Conservation (phyloP, 2,797 vertebrate genomes). For the Poeciliopsis gracilis region DNA sequence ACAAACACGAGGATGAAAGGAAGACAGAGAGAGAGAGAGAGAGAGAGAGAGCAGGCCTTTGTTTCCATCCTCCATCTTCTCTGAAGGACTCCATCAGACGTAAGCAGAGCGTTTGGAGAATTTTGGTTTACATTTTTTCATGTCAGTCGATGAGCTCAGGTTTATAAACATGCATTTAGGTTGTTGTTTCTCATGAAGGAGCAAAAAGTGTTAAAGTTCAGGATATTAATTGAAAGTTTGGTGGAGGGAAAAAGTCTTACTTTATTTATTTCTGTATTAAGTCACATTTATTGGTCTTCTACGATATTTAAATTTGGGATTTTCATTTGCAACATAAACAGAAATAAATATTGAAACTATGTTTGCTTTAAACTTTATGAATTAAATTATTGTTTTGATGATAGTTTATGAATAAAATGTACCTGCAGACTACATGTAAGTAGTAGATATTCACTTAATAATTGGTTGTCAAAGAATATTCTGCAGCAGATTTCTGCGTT, state of each 20-base stretch:
- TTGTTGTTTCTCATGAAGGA: not conserved
- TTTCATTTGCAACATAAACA: not conserved
- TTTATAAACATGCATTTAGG: not conserved
- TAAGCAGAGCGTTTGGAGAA: not conserved
- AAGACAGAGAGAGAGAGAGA: conserved; percentile 25
- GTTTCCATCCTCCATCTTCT: conserved; percentile 1
- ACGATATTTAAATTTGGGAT: not conserved
- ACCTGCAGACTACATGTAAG: not conserved
- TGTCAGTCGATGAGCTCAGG: not conserved
- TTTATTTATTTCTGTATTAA: not conserved
- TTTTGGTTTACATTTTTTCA: not conserved
- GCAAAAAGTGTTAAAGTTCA: not conserved
- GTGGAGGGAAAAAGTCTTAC: not conserved
- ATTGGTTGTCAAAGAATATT: not conserved
- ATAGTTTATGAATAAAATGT: not conserved
- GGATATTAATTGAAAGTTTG: not conserved
- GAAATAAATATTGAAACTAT: not conserved
- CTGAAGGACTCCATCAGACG: conserved; percentile 22
- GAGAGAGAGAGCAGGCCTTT: conserved; percentile 19
- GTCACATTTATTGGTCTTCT: not conserved
- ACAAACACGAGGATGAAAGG: conserved; percentile 12
- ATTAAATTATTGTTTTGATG: not conserved
- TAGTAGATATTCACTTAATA: not conserved
- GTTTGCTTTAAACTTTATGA: not conserved
- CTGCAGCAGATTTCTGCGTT: not conserved